Percentiles rank a stretch among this genome's conserved stretches.
phyloP scores from a whole-genome alignment of 1,140 invertebrate species.

The Lepidotrigona ventralis region DNA sequence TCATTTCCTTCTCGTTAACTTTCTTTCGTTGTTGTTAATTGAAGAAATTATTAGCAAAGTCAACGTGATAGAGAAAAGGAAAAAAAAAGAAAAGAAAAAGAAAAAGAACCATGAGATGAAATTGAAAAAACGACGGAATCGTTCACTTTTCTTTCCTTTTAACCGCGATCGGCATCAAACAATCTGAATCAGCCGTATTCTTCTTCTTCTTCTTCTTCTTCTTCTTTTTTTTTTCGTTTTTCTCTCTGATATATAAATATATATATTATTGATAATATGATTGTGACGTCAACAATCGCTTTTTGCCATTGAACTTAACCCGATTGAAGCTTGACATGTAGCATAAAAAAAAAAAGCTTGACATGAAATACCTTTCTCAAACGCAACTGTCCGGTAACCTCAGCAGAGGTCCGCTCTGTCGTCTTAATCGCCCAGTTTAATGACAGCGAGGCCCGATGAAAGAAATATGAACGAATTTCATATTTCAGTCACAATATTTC shows the following conservation, averaged over 20 bases:
- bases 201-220: conserved; percentile 9
- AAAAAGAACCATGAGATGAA: background rate
- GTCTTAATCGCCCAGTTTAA: conserved; percentile 35
- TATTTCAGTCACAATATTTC: too few relatives aligned
- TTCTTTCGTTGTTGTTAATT: background rate
- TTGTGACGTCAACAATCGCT: conserved; percentile 68
- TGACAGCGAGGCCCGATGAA: background rate
- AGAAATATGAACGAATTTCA: background rate
- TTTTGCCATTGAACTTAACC: conserved; percentile 63
- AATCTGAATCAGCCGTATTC: background rate
- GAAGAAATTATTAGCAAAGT: background rate
- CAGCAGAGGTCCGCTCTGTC: conserved; percentile 46
- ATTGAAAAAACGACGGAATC: background rate
- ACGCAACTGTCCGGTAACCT: conserved; percentile 34
- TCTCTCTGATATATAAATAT: conserved; percentile 20
- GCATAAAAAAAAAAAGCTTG: conserved; percentile 61
- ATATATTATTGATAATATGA: conserved; percentile 41
- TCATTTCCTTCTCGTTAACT: too few relatives aligned
- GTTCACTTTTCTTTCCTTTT: conserved; percentile 15
- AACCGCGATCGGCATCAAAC: conserved; percentile 4
- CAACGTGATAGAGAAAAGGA: background rate
- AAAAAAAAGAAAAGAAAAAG: background rate
- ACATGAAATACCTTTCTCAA: conserved; percentile 48
- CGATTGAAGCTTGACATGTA: conserved; percentile 71
- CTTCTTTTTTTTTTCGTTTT: conserved; percentile 2